Evolutionary conservation across 1,140 invertebrate species (phyloP).

Genomic region (Sycophaga agraensis): DNA sequence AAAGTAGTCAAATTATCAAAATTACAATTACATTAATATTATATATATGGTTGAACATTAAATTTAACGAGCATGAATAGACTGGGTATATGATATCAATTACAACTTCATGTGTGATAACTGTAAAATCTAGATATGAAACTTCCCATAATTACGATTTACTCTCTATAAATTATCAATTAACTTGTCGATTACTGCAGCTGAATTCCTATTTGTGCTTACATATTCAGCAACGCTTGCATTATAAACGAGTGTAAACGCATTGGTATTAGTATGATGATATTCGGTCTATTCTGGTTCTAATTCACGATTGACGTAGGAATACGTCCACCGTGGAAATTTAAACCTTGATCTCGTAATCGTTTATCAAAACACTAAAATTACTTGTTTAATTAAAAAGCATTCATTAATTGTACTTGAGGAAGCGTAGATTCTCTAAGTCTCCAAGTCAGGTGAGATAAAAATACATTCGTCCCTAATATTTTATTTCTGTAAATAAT

Average conservation of each 20-base stretch:
- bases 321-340: too few relatives aligned
- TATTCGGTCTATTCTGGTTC: neutral
- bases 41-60: neutral
- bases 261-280: neutral
- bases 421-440: neutral
- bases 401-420: neutral
- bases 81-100: neutral
- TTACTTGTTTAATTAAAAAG: slow-evolving; percentile 9
- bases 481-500: too few relatives aligned
- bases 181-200: slow-evolving; percentile 2
- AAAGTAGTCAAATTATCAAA: too few relatives aligned
- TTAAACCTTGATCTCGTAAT: neutral
- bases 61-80: neutral
- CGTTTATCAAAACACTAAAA: neutral
- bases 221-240: neutral
- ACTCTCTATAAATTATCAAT: slow-evolving; percentile 1
- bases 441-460: neutral
- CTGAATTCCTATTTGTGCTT: neutral
- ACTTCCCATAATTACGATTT: slow-evolving; percentile 2
- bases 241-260: neutral
- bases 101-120: neutral
- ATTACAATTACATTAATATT: neutral
- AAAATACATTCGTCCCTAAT: too few relatives aligned
- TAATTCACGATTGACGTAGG: too few relatives aligned
- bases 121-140: neutral